Evolutionary conservation across 2,113 vertebrate species (phyloP), one percentile per base, ranked within the genome.

Genomic region (Oncorhynchus clarkii): DNA sequence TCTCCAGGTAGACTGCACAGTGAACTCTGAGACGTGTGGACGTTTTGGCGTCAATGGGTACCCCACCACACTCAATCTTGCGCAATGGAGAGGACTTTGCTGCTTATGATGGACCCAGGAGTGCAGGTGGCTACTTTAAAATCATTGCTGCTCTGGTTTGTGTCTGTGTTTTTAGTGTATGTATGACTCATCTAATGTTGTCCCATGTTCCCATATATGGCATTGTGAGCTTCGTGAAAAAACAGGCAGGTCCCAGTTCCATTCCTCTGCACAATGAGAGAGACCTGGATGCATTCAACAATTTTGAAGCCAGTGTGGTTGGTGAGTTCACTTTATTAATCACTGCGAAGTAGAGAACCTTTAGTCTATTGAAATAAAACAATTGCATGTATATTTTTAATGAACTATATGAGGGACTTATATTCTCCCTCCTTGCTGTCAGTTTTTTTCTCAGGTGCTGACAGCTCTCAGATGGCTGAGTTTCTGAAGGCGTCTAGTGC

Each of bases 41-140:
- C 76, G 59, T 20, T 89, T 80, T 72, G 82, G 84, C 18, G 84
- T 89, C 27, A 84, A 77, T 71, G 84, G 84, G 14, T 87, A 89
- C 72, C 88, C 88, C 48, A 87, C 86, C 48, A 87, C 86, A 7
- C 82, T 87, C 14, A 89, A 86, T 87, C 74, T 89, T 87, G 45
- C 71, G 74, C 8, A 86, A 71, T 29, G 80, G 88, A n/a, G 80
- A 82, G 51, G 84, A 84, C n/a, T 69, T 77, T 9, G 76, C 77
- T 20, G 29, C 79, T 1, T 89, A 87, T 7, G 77, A 89, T 68
- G 88, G 88, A 0, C 82, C 86, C 31, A 77, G 81, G 14, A 78
- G 78, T 54, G 84, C 86, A 81, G 88, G 88, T 86, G 34, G 16
- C 18, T 65, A 7, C 1, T 49, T 34, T 8, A 45, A 20, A 16